Base-by-base conservation (phyloP, 2,888 invertebrate species). In the Hypercompe scribonia region DNA sequence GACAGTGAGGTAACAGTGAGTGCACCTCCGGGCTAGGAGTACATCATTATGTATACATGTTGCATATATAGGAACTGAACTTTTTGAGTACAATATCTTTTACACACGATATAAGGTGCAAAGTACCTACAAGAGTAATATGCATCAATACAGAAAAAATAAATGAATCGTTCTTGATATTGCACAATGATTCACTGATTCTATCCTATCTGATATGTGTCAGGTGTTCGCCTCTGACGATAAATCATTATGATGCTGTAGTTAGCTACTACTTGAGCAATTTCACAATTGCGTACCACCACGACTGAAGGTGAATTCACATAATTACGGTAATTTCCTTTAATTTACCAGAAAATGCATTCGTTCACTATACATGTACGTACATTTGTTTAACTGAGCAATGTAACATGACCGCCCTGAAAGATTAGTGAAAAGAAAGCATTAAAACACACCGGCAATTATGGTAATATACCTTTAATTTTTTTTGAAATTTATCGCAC, bases 191-290 rank as follows among this genome's bases (percentile, higher is more conserved):
- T 11, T 78, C 75, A 75, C 65, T 65, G 69, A 31, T 31, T 5
- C 18, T 31, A 31, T 58, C 28, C 8, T 54, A n/a, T 28, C 15
- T 61, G 31, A 61, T 31, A 15, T 61, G 11, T 58, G 15, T 61
- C 61, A 31, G 61, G 31, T 61, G 61, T 7, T 64, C 18, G 75
- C 73, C 75, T 73, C 70, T 77, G 68, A 77, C 72, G 67, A 65
- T 72, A 71, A 68, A 84, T 76, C 77, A 80, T 72, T 73, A 70
- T 73, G 68, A 77, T 75, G 63, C 66, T 74, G 68, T 70, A 75
- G 73, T 75, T 71, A 74, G 71, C 31, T 81, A 79, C 66, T 81
- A 82, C 84, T 81, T 65, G 71, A 78, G 71, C 80, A 84, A 82
- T 84, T 77, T 82, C 74, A 80, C 73, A 79, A 79, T 77, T 72